Conservation (phyloP, 23 tunicate species). For the Botrylloides violaceus region DNA sequence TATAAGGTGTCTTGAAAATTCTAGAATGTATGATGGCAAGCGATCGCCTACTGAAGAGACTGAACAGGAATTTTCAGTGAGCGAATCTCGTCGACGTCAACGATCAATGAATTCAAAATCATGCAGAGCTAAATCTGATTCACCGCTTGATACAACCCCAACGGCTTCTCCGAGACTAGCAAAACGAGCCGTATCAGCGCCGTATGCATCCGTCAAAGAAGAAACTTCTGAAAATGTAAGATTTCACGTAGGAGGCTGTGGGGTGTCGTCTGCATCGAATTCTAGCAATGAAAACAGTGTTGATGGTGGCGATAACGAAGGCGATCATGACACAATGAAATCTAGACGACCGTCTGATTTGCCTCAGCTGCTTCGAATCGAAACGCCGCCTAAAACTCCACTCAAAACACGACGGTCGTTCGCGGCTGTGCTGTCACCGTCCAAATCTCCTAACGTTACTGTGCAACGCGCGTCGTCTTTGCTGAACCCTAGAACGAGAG, state of each 20-base stretch:
- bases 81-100: background rate
- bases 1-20: background rate
- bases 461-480: slow-evolving; percentile 23
- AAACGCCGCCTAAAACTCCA: background rate
- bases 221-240: background rate
- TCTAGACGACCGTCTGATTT: slow-evolving; percentile 22
- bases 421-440: background rate
- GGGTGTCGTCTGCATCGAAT: background rate
- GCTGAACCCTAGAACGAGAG: slow-evolving; percentile 12
- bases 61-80: background rate
- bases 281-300: background rate
- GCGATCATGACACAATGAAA: background rate
- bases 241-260: background rate
- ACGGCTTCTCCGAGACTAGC: background rate
- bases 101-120: background rate
- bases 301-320: background rate
- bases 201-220: background rate
- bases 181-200: background rate
- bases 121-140: background rate
- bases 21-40: background rate
- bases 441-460: background rate
- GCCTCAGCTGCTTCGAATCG: background rate
- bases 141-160: background rate
- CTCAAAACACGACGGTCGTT: background rate
- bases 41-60: background rate